A percentile compares a stretch with the other conserved stretches of the same genome.
phyloP scores from a whole-genome alignment of 2,113 vertebrate genomes.

The Myrmecophaga tridactyla region DNA sequence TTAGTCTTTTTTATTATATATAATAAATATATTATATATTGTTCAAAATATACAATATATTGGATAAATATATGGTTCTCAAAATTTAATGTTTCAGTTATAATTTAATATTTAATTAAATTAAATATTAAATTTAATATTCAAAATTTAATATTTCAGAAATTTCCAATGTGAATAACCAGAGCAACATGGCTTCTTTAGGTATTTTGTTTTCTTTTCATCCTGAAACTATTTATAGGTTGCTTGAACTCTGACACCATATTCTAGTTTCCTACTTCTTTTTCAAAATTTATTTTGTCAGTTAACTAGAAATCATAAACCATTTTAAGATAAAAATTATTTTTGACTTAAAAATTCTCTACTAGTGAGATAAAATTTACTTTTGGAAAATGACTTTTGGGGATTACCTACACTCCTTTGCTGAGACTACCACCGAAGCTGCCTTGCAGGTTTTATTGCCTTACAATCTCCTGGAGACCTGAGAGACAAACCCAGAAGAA shows the following conservation, averaged over 20 bases:
- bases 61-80: too few relatives aligned
- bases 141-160: neutral
- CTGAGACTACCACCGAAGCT: neutral
- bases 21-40: too few relatives aligned
- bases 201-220: neutral
- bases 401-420: neutral
- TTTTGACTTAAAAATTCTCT: neutral
- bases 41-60: too few relatives aligned
- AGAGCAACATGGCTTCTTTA: neutral
- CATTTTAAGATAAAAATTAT: constrained; percentile 42
- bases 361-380: neutral
- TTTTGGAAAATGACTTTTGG: neutral
- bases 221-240: neutral
- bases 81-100: neutral
- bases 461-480: neutral
- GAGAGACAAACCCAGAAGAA: neutral
- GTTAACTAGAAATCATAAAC: constrained; percentile 49
- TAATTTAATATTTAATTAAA: too few relatives aligned
- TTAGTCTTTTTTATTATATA: neutral
- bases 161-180: constrained; percentile 18
- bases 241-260: neutral
- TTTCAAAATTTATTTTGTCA: constrained; percentile 22
- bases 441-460: neutral
- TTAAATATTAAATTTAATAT: too few relatives aligned
- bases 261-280: neutral